Base-by-base conservation (phyloP, 1,140 invertebrate genomes). In the Mya arenaria region DNA sequence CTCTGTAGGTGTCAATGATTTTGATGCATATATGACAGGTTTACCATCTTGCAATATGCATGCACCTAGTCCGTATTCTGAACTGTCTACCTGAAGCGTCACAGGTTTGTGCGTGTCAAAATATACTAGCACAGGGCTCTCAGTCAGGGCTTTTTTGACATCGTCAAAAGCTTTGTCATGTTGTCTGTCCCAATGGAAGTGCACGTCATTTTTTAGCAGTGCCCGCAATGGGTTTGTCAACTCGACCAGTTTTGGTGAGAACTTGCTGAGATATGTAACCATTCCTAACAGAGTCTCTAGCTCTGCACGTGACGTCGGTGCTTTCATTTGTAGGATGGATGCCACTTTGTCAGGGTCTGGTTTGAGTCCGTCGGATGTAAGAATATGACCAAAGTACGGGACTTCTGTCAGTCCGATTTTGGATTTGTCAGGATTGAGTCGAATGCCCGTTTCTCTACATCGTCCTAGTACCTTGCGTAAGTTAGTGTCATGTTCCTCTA, bases 31-130 rank as follows among this genome's bases (percentile, higher is more conserved):
- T 1, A 91, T 90, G 0, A 94, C 86, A 0, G 91, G 91, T 82
- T 85, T 92, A 88, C 19, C 65, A 92, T 86, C 83, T 94, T 94
- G 93, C 2, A 93, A 55, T 6, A 94, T 37, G 6, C 92, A 86
- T n/a, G 89, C 90, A 30, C 92, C 92, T 28, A 94, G 63, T 0
- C 91, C 93, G 25, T 85, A 48, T 30, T 73, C 66, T 4, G 68
- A 85, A 28, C 77, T 82, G 83, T 88, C 84, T n/a, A 36, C 39
- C 52, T 87, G 69, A 30, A 89, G 28, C 0, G 60, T 71, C 30
- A 82, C 65, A 34, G 65, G 17, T 60, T 82, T 81, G 8, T 71
- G 44, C 2, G 55, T 55, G 34, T 87, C 81, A 62, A 84, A 89
- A 44, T 82, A 87, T 25, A 28, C 44, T n/a, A 90, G 65, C 0